A percentile compares a stretch with the other conserved stretches of the same genome.
Conservation (phyloP, 2,113 vertebrate species). For the Sporophila hypoxantha region DNA sequence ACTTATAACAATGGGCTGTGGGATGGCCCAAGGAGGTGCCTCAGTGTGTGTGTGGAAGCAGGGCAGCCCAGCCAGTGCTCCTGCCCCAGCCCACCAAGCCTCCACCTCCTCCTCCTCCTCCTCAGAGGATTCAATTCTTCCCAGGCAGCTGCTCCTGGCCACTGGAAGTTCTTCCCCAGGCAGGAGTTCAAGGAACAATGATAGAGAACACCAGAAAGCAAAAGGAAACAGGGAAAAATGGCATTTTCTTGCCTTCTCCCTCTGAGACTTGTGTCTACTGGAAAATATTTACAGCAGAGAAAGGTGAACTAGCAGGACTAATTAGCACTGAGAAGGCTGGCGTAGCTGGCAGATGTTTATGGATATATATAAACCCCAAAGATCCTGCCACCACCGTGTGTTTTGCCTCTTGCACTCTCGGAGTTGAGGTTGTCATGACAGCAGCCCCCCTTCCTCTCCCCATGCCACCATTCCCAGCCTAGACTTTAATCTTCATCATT, state of each 20-base stretch:
- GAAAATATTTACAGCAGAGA: slow-evolving; percentile 6
- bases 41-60: not conserved
- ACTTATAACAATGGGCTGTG: too few species aligned
- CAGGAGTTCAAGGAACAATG: not conserved
- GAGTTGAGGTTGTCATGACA: slow-evolving; percentile 27
- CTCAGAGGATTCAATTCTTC: not conserved
- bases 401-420: slow-evolving; percentile 11
- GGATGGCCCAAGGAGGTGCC: not conserved
- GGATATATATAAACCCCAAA: slow-evolving; percentile 30
- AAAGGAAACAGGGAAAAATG: not conserved
- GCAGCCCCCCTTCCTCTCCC: slow-evolving; percentile 30
- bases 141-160: not conserved
- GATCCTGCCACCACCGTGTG: slow-evolving; percentile 18
- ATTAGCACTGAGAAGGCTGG: slow-evolving; percentile 17
- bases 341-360: slow-evolving; percentile 14
- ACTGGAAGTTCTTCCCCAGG: not conserved
- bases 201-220: not conserved
- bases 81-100: not conserved
- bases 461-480: slow-evolving; percentile 25
- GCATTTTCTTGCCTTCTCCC: not conserved
- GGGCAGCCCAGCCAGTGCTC: not conserved
- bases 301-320: slow-evolving; percentile 34
- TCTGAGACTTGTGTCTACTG: not conserved
- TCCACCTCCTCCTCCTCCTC: not conserved
- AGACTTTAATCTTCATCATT: slow-evolving; percentile 32